Conservation (phyloP, 2,797 vertebrate species). For the Acestrorhynchus altus region DNA sequence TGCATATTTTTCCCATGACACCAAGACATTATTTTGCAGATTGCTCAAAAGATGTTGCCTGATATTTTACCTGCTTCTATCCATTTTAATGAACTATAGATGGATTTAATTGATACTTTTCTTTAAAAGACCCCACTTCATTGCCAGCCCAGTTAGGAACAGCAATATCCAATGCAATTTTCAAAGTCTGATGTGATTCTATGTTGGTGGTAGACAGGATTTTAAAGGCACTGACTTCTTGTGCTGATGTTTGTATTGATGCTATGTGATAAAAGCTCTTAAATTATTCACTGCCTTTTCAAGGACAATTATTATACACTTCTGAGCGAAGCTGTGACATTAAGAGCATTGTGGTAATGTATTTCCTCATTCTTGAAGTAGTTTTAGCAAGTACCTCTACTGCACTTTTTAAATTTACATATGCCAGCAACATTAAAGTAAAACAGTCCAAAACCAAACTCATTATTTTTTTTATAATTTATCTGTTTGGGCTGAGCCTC, state of each 20-base stretch:
- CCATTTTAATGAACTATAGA: background rate
- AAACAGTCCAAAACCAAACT: too few species aligned
- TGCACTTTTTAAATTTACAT: too few species aligned
- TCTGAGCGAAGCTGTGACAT: background rate
- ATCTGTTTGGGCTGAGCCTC: too few species aligned
- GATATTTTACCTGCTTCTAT: too few species aligned
- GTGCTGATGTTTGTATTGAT: background rate
- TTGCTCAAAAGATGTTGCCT: too few species aligned
- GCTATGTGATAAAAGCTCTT: background rate
- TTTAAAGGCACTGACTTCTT: background rate
- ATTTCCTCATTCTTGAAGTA: background rate
- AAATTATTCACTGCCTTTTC: background rate
- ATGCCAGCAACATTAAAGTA: too few species aligned
- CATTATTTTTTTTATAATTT: too few species aligned
- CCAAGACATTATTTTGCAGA: too few species aligned
- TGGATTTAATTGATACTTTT: background rate
- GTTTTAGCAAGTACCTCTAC: too few species aligned
- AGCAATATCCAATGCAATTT: slow-evolving; percentile 17
- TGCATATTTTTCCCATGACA: too few species aligned
- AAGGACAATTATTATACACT: background rate
- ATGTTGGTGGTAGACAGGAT: background rate
- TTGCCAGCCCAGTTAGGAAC: background rate
- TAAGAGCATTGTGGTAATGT: background rate
- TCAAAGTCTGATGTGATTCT: slow-evolving; percentile 1
- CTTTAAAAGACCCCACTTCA: background rate